Evolutionary conservation across 2,113 vertebrate genomes (phyloP), one percentile per base, ranked within the genome.

Genomic region (Epinephelus lanceolatus): DNA sequence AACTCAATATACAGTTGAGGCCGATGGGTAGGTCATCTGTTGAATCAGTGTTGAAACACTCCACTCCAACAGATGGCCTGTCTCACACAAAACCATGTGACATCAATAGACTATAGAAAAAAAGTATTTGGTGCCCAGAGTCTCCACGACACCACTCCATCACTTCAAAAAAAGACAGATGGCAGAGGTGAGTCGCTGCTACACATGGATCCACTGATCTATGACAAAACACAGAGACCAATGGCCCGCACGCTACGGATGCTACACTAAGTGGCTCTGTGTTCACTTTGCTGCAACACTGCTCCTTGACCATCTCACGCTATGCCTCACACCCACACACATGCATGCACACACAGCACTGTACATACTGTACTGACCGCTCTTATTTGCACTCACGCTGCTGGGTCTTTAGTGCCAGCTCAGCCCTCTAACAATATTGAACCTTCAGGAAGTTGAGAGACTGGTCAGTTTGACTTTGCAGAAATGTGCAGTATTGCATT

Each of bases 401-500:
- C 52, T 56, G 52, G 49, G 62, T 66, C 78, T 84, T 12, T 65
- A 57, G 30, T 66, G 61, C 73, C 68, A 78, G 59, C 33, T 76
- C 83, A n/a, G 37, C 59, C 84, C 62, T 85, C 40, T 15, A 76
- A 76, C 75, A 57, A 80, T 76, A 84, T 82, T 80, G 78, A 84
- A 80, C 81, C 79, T 63, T 85, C 81, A 75, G 37, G 68, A 51
- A 76, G 76, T 76, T 85, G 42, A 81, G 75, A 79, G 66, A 79
- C 81, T 71, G 89, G 89, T 89, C 87, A 85, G 81, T 90, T 92
- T 90, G 90, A 91, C 89, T 92, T 91, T 92, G 87, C 89, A 91
- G 83, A 91, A 91, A 90, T 88, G 81, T 85, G 75, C 89, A 85
- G 84, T 80, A 57, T 61, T 90, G 82, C 84, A 75, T 82, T 91